Evolutionary conservation across 2,888 invertebrate species (phyloP).

Genomic region (Lycophotia porphyrea): DNA sequence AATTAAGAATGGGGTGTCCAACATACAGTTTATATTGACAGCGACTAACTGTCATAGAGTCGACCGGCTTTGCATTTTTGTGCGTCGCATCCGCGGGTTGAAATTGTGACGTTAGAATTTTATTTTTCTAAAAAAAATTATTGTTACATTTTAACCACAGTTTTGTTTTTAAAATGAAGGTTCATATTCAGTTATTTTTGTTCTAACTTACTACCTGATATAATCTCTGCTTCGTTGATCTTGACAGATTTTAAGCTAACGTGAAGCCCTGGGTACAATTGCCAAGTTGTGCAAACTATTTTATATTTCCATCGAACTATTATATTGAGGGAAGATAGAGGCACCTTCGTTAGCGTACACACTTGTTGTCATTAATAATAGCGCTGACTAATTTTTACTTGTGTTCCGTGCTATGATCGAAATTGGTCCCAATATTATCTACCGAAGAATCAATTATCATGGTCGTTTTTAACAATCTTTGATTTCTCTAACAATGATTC

Average conservation of each 20-base stretch:
- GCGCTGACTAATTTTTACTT: neutral
- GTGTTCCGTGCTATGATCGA: neutral
- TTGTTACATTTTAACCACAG: neutral
- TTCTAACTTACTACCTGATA: neutral
- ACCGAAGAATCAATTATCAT: neutral
- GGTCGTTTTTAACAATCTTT: neutral
- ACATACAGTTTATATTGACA: slow-evolving; percentile 46
- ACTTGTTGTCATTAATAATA: neutral
- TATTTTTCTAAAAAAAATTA: neutral
- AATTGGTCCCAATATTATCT: neutral
- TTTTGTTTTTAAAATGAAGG: neutral
- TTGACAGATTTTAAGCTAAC: neutral
- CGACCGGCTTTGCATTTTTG: slow-evolving; percentile 30
- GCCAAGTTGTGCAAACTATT: neutral
- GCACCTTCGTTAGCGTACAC: neutral
- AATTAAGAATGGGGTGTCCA: slow-evolving; percentile 51
- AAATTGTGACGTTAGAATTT: slow-evolving; percentile 26
- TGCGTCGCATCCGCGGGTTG: slow-evolving; percentile 5
- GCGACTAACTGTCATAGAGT: slow-evolving; percentile 41
- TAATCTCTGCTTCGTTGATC: neutral
- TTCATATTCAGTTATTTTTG: neutral
- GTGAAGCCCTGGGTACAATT: neutral
- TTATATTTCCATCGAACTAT: neutral
- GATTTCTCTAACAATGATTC: neutral
- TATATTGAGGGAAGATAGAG: neutral